phyloP scores from a whole-genome alignment of 2,888 invertebrate genomes.

The Formica aserva region DNA sequence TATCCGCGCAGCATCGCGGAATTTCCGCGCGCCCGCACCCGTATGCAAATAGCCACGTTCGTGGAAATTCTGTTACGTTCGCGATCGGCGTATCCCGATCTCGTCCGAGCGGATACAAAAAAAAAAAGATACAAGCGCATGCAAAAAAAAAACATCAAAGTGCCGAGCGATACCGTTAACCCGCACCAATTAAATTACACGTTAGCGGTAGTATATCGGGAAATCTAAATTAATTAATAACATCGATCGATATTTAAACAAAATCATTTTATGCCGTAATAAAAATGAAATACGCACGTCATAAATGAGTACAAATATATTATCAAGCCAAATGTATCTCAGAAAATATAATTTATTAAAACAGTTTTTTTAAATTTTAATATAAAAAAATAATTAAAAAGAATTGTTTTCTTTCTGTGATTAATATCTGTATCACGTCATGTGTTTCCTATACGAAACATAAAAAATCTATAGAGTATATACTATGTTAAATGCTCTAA shows the following conservation, averaged over 20 bases:
- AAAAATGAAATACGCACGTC: background rate
- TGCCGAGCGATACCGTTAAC: constrained; percentile 2
- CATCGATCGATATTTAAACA: constrained; percentile 23
- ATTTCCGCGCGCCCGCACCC: constrained; percentile 22
- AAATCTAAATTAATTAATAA: constrained; percentile 23
- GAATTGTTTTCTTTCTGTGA: background rate
- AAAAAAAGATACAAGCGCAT: constrained; percentile 7
- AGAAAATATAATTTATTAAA: background rate
- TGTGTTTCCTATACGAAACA: background rate
- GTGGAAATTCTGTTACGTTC: constrained; percentile 30
- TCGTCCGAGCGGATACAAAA: background rate
- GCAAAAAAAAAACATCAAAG: constrained; percentile 23
- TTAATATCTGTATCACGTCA: background rate
- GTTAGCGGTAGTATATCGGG: background rate
- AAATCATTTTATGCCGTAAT: constrained; percentile 17
- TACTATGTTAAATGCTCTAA: background rate
- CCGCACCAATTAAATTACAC: constrained; percentile 19
- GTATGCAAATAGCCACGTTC: constrained; percentile 15
- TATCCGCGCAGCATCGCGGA: constrained; percentile 10
- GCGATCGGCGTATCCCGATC: constrained; percentile 28
- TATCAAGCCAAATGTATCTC: constrained; percentile 8
- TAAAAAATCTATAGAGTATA: constrained; percentile 4
- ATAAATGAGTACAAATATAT: background rate
- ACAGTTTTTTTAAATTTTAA: background rate
- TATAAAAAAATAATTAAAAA: background rate